These are phyloP conservation scores for Callitettix versicolor DNA, from an alignment of 1,140 invertebrate genomes.

Conservation along the genomic window DNA sequence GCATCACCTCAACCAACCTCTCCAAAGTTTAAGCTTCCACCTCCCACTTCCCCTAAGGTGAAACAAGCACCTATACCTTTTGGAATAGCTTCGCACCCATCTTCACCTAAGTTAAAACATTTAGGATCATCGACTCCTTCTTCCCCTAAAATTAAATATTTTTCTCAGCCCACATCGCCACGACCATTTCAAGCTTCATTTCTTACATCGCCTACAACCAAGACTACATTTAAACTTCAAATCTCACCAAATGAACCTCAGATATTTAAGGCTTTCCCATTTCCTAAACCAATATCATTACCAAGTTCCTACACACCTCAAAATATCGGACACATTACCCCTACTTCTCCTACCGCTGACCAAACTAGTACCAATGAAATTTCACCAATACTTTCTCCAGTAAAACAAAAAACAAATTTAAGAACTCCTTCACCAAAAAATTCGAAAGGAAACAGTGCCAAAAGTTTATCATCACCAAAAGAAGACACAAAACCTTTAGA, in stretches of 20 bases:
- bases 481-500: constrained; percentile 4
- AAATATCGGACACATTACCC: constrained; percentile 15
- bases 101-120: constrained; percentile 44
- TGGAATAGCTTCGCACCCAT: constrained; percentile 46
- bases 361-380: constrained; percentile 1
- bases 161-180: constrained; percentile 38
- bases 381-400: constrained; percentile 4
- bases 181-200: constrained; percentile 25
- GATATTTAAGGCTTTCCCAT: constrained; percentile 2
- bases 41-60: constrained; percentile 25
- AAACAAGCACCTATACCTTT: constrained; percentile 18
- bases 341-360: constrained; percentile 18
- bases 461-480: constrained; percentile 12
- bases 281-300: not conserved
- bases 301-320: constrained; percentile 5
- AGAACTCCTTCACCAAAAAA: constrained; percentile 15
- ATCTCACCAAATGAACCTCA: constrained; percentile 9
- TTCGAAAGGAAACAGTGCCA: constrained; percentile 5
- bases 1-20: constrained; percentile 47
- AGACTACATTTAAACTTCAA: constrained; percentile 18
- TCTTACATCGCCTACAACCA: constrained; percentile 19
- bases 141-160: constrained; percentile 48
- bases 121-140: constrained; percentile 38
- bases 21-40: constrained; percentile 41
- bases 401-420: not conserved